Evolutionary conservation across 2,888 invertebrate genomes (phyloP).

Genomic region (Aspidapion aeneum): DNA sequence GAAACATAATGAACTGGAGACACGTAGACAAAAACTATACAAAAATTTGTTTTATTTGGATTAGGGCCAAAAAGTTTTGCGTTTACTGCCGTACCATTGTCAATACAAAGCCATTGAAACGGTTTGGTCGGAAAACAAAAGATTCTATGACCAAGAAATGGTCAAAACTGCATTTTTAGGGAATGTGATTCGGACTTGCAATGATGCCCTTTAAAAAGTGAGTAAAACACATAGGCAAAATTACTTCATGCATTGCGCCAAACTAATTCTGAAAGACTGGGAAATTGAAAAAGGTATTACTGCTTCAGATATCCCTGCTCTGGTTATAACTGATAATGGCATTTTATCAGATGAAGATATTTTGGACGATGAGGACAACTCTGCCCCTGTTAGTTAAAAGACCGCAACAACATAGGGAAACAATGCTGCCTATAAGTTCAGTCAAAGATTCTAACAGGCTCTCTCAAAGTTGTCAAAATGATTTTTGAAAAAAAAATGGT

Average conservation of each 20-base stretch:
- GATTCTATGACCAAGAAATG: background rate
- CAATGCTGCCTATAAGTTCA: no score
- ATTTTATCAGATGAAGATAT: background rate
- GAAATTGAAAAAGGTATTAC: background rate
- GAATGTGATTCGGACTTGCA: background rate
- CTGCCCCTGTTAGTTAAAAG: no score
- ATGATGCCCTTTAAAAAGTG: background rate
- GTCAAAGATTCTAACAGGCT: no score
- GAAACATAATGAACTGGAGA: no score
- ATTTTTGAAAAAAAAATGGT: no score
- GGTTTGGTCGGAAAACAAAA: background rate
- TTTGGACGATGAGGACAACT: background rate
- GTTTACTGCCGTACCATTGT: background rate
- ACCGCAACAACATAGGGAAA: no score
- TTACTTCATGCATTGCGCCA: background rate
- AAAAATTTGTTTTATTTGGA: no score
- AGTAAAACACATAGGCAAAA: background rate
- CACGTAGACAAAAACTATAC: no score
- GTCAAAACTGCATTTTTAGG: background rate
- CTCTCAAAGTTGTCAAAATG: no score
- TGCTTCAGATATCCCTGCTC: no score
- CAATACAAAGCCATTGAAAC: background rate
- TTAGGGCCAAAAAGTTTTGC: background rate
- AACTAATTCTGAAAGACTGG: background rate
- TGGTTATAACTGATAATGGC: no score